Conservation (phyloP, 2,888 invertebrate genomes). For the Hipparchia semele region DNA sequence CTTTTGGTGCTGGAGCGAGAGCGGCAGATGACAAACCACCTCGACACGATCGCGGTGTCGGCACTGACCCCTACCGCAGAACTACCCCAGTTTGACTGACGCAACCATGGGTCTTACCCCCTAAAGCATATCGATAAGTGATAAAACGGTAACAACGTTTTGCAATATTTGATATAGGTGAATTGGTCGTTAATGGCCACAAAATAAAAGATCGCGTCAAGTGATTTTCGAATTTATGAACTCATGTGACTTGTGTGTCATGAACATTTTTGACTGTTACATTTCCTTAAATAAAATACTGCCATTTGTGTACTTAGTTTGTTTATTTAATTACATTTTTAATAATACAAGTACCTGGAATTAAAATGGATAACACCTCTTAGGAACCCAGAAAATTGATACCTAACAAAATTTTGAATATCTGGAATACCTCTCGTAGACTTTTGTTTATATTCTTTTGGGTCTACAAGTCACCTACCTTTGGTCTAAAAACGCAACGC, state of each 20-base stretch:
- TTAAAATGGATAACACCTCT: not conserved
- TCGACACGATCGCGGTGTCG: slow-evolving; percentile 74
- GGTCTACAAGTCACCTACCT: no score
- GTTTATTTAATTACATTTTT: slow-evolving; percentile 36
- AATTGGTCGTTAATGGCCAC: slow-evolving; percentile 23
- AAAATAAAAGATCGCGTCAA: slow-evolving; percentile 36
- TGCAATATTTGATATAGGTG: slow-evolving; percentile 25
- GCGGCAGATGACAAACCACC: slow-evolving; percentile 59
- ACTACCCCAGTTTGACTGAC: slow-evolving; percentile 83
- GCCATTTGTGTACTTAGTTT: slow-evolving; percentile 69
- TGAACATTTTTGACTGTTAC: slow-evolving; percentile 74
- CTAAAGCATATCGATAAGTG: slow-evolving; percentile 80
- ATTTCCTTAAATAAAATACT: slow-evolving; percentile 78
- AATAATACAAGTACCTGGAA: not conserved
- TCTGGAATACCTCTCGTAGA: no score
- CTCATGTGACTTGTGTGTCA: slow-evolving; percentile 67
- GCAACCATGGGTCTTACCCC: slow-evolving; percentile 53
- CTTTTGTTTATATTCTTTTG: no score
- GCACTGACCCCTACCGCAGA: slow-evolving; percentile 81
- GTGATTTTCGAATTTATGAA: slow-evolving; percentile 76
- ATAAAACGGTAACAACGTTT: slow-evolving; percentile 49
- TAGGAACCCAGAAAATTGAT: no score
- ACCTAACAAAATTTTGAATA: no score
- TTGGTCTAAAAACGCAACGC: no score
- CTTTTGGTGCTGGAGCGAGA: slow-evolving; percentile 85